A percentile compares a stretch with the other conserved stretches of the same genome.
These are phyloP conservation scores for Phycodurus eques DNA, from an alignment of 2,113 vertebrate genomes.

Conservation along the genomic window DNA sequence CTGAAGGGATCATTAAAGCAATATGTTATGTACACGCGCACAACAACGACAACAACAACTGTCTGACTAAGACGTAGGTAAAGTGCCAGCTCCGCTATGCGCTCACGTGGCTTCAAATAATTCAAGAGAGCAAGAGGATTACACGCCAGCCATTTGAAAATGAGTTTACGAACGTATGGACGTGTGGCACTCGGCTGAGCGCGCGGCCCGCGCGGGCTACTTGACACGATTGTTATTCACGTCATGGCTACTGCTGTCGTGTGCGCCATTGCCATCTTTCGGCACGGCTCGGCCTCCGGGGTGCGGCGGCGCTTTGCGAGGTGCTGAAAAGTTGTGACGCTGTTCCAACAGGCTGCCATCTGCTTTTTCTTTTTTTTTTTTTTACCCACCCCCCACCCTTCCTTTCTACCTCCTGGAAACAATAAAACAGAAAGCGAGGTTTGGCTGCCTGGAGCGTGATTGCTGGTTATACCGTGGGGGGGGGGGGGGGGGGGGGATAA, in stretches of 20 bases:
- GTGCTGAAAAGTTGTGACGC: constrained; percentile 53
- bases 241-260: not conserved
- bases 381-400: not conserved
- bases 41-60: constrained; percentile 37
- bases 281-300: constrained; percentile 8
- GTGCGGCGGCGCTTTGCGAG: constrained; percentile 42
- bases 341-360: constrained; percentile 16
- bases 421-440: constrained; percentile 4
- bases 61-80: constrained; percentile 45
- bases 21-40: not conserved
- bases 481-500: constrained; percentile 14
- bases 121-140: constrained; percentile 62
- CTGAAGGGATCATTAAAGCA: not conserved
- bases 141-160: constrained; percentile 32
- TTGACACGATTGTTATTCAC: constrained; percentile 10
- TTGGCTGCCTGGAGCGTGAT: constrained; percentile 12
- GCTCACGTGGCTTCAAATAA: constrained; percentile 63
- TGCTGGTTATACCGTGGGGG: constrained; percentile 13
- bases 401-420: not conserved
- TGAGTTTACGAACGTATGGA: constrained; percentile 54
- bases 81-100: constrained; percentile 39
- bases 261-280: constrained; percentile 19
- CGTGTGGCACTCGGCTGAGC: constrained; percentile 42
- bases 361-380: not conserved
- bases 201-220: constrained; percentile 13